Evolutionary conservation across 2,797 vertebrate genomes (phyloP).

Genomic region (Prionace glauca): DNA sequence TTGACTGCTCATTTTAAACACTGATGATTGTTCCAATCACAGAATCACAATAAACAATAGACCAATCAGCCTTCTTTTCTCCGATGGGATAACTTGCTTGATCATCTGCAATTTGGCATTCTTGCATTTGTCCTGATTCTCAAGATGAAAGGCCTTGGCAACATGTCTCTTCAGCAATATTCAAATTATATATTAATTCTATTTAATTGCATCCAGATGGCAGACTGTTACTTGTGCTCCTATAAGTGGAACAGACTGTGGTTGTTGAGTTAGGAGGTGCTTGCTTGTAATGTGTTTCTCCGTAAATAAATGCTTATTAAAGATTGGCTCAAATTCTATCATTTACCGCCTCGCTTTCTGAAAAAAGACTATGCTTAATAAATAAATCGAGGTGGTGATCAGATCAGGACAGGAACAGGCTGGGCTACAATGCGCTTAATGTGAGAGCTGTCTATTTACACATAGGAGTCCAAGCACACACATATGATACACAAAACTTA

Average conservation of each 20-base stretch:
- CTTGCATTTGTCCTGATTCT: too few relatives aligned
- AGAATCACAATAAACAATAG: too few relatives aligned
- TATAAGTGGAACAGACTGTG: not conserved
- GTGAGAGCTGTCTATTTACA: not conserved
- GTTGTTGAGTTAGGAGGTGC: not conserved
- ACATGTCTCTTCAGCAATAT: too few relatives aligned
- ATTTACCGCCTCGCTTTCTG: not conserved
- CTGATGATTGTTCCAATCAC: too few relatives aligned
- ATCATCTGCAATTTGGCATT: too few relatives aligned
- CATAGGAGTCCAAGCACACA: not conserved
- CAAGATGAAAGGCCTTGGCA: too few relatives aligned
- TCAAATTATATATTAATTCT: not conserved
- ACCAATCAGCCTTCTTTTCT: too few relatives aligned
- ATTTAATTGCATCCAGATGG: not conserved
- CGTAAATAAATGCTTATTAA: not conserved
- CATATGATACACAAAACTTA: not conserved
- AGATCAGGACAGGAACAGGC: not conserved
- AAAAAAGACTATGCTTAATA: not conserved
- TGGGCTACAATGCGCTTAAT: not conserved
- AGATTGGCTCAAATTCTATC: not conserved
- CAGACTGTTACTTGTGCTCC: not conserved
- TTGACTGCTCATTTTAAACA: too few relatives aligned
- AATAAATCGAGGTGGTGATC: not conserved
- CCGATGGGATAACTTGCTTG: too few relatives aligned
- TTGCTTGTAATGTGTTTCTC: not conserved